Percentiles rank a stretch among this genome's conserved stretches.
These are phyloP conservation scores for Athripsodes cinereus DNA, from an alignment of 2,888 invertebrate genomes.

Conservation along the genomic window DNA sequence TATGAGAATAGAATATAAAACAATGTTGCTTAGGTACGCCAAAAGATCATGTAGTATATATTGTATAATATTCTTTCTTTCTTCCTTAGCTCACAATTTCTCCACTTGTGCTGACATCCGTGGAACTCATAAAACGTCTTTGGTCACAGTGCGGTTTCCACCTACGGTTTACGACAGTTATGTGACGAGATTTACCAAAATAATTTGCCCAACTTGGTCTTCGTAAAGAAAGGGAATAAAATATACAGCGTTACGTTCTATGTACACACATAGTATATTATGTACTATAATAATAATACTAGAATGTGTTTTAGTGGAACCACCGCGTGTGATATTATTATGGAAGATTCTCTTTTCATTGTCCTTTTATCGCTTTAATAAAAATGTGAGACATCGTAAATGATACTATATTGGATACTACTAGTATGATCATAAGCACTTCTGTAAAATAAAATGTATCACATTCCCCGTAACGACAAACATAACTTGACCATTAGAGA, in stretches of 20 bases:
- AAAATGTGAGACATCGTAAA: neutral
- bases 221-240: neutral
- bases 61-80: too few species aligned
- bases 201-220: constrained; percentile 1
- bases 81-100: neutral
- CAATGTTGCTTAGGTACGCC: neutral
- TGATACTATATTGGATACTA: neutral
- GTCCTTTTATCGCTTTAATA: neutral
- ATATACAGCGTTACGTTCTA: neutral
- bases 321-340: neutral
- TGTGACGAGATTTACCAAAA: constrained; percentile 13
- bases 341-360: neutral
- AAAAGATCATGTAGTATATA: too few species aligned
- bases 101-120: constrained; percentile 3
- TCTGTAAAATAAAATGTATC: neutral
- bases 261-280: too few species aligned
- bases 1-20: neutral
- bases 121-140: constrained; percentile 9
- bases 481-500: too few species aligned
- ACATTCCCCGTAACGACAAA: too few species aligned
- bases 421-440: neutral
- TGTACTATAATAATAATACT: too few species aligned
- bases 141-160: constrained; percentile 1
- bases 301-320: too few species aligned
- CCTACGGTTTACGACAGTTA: constrained; percentile 9